phyloP scores from a whole-genome alignment of 2,113 vertebrate genomes.

The Menura novaehollandiae region DNA sequence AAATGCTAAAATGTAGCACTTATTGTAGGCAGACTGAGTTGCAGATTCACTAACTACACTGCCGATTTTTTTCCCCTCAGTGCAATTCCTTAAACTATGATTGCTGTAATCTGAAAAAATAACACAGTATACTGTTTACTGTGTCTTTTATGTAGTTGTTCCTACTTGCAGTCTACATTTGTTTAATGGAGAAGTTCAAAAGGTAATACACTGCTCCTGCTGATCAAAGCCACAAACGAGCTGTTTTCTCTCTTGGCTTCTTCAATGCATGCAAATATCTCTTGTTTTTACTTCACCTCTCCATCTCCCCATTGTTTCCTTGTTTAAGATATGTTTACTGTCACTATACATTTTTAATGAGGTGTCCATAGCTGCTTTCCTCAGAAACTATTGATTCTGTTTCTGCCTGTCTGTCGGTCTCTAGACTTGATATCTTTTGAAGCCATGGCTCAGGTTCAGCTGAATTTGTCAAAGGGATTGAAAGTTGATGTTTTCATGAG shows the following conservation, averaged over 20 bases:
- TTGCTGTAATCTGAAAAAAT: neutral
- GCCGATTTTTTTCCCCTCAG: neutral
- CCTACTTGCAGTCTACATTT: neutral
- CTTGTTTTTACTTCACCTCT: neutral
- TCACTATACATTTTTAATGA: neutral
- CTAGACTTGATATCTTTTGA: neutral
- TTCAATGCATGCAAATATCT: neutral
- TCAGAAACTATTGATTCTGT: neutral
- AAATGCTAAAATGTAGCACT: neutral
- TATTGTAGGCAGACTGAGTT: neutral
- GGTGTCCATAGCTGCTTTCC: neutral
- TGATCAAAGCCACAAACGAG: neutral
- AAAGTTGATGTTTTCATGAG: neutral
- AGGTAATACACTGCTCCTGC: neutral
- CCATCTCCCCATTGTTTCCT: neutral
- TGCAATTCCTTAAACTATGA: neutral
- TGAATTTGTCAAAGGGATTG: neutral
- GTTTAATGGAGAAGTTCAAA: neutral
- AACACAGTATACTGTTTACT: neutral
- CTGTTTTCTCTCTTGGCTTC: neutral
- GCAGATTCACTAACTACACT: neutral
- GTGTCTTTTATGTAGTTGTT: neutral
- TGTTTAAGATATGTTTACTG: neutral
- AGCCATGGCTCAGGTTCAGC: neutral
- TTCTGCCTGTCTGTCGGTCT: neutral